Evolutionary conservation across 2,888 invertebrate species (phyloP), one percentile per base, ranked within the genome.

Genomic region (Tillus elongatus): DNA sequence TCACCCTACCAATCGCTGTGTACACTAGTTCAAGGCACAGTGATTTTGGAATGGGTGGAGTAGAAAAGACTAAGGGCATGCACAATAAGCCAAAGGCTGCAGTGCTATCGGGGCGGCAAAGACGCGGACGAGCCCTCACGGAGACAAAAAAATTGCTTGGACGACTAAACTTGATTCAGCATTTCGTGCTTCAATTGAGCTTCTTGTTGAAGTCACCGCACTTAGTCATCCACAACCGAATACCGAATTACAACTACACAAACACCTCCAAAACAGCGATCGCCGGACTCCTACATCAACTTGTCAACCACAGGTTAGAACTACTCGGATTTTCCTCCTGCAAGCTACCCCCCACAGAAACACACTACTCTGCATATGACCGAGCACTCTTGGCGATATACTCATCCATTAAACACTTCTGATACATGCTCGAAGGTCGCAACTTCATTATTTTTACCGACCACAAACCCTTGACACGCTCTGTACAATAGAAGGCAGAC

Each of bases 371-470:
- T 6, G 19, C 35, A 6, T 35, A 35, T 35, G 35, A 35, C 15
- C 35, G 27, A 14, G 35, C 24, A 14, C 27, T 35, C 19, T 29
- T 29, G n/a, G 11, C 9, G 6, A 11, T 29, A 8, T 29, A 29
- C 11, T 29, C 11, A 10, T 9, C 28, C 10, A 19, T 15, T 16
- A 30, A 24, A 14, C 15, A 36, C 13, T 36, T 36, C 13, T n/a
- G 28, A 14, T 16, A 15, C 10, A 30, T 19, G 9, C 24, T 31
- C 2, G 30, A 36, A 31, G 36, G 31, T 9, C 10, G 31, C 15
- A 8, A 36, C 11, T 36, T 36, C 26, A 30, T 9, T 9, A 13
- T 36, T 13, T 36, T 9, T n/a, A 30, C 36, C 10, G 36, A 36
- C 16, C 30, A 36, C 14, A 30, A 29, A 6, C 36, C 30, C 2